phyloP scores from a whole-genome alignment of 2,113 vertebrate species.

The Cynocephalus volans region DNA sequence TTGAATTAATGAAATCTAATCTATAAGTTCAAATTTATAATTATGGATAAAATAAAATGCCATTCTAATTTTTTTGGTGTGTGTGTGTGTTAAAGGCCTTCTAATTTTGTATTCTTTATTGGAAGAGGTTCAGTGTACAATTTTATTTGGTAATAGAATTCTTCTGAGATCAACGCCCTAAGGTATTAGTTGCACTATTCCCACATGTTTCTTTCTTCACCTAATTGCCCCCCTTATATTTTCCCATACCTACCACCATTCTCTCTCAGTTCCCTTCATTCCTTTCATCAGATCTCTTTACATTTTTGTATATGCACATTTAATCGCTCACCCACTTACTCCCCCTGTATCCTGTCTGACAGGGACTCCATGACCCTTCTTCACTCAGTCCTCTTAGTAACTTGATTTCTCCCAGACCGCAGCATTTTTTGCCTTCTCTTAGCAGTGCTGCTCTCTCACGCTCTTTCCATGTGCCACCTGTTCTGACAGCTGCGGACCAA shows the following conservation, averaged over 20 bases:
- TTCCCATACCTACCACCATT: not conserved
- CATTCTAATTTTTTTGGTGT: not conserved
- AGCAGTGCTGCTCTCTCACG: not conserved
- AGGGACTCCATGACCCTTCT: not conserved
- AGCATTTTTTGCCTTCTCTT: not conserved
- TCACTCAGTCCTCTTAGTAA: slow-evolving; percentile 14
- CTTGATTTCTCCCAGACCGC: not conserved
- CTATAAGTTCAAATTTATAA: too few relatives aligned
- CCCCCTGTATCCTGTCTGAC: not conserved
- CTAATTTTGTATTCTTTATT: not conserved
- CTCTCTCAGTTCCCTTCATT: not conserved
- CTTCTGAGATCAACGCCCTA: not conserved
- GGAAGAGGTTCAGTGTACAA: not conserved
- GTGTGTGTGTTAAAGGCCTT: too few relatives aligned
- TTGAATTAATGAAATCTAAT: too few relatives aligned
- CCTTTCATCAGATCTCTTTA: not conserved
- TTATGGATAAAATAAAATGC: not conserved
- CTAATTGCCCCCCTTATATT: not conserved
- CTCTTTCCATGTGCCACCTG: not conserved
- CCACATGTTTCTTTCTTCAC: not conserved
- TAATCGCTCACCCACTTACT: not conserved
- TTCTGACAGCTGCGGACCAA: slow-evolving; percentile 62
- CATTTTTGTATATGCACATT: not conserved
- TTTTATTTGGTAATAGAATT: slow-evolving; percentile 41
- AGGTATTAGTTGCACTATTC: not conserved